Percentiles rank a stretch among this genome's conserved stretches.
These are phyloP conservation scores for Tribolium freemani DNA, from an alignment of 2,888 invertebrate genomes.

Conservation along the genomic window DNA sequence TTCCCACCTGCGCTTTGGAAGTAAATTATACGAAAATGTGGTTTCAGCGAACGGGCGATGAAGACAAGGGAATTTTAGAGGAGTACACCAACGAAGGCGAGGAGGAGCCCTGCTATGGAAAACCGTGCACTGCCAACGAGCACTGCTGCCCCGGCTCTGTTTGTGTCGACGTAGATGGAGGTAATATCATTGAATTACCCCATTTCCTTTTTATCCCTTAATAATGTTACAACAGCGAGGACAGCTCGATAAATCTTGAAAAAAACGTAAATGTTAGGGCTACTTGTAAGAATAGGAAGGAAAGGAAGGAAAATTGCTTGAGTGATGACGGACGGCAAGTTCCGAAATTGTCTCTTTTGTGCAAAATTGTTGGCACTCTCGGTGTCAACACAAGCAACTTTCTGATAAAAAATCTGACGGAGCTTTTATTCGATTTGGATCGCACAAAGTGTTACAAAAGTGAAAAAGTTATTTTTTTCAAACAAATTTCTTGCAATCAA, in stretches of 20 bases:
- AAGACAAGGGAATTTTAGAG: constrained; percentile 63
- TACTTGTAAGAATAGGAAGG: background rate
- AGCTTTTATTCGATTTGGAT: background rate
- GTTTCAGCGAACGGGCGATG: constrained; percentile 60
- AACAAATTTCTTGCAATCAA: too few relatives aligned
- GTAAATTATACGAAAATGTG: constrained; percentile 16
- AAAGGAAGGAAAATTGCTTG: background rate
- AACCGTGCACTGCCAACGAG: constrained; percentile 82
- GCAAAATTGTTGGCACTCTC: background rate
- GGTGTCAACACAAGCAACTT: background rate
- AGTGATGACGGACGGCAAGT: background rate
- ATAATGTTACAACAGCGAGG: constrained; percentile 4
- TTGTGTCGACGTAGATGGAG: constrained; percentile 78
- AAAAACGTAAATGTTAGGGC: constrained; percentile 11
- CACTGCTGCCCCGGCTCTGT: constrained; percentile 88
- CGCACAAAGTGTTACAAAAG: too few relatives aligned
- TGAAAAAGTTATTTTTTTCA: too few relatives aligned
- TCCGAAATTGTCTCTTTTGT: background rate
- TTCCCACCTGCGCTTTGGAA: background rate
- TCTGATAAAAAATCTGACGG: background rate
- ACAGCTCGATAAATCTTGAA: constrained; percentile 18
- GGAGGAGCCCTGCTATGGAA: constrained; percentile 84
- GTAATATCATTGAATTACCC: constrained; percentile 62
- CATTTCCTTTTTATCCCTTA: constrained; percentile 20
- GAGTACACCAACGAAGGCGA: constrained; percentile 69